Conservation (phyloP, 2,797 vertebrate species). For the Cheirogaleus major region DNA sequence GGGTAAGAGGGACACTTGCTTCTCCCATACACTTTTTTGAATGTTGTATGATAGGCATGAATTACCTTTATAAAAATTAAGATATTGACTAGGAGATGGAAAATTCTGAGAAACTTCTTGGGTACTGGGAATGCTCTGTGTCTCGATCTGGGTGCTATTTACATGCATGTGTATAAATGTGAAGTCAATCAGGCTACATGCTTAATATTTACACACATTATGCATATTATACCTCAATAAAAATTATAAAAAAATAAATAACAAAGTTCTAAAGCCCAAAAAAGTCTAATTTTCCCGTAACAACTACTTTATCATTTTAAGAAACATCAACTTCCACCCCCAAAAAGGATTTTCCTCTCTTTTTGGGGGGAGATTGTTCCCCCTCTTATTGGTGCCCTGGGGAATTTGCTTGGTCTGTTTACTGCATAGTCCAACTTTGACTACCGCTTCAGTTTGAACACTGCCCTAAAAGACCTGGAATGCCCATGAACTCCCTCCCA, state of each 20-base stretch:
- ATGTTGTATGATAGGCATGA: not conserved
- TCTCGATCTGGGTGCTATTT: not conserved
- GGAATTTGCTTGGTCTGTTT: not conserved
- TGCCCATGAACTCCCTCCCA: not conserved
- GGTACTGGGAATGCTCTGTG: not conserved
- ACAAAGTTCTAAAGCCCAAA: not conserved
- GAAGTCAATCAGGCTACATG: not conserved
- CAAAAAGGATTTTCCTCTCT: not conserved
- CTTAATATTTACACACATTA: not conserved
- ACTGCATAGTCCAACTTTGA: not conserved
- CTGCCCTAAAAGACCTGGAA: not conserved
- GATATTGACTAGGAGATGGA: not conserved
- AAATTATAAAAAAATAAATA: not conserved
- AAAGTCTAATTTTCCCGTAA: not conserved
- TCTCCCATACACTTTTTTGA: not conserved
- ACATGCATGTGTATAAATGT: not conserved
- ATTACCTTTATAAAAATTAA: not conserved
- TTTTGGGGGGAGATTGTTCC: not conserved
- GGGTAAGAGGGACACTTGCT: not conserved
- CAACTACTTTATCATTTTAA: not conserved
- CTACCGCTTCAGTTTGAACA: not conserved
- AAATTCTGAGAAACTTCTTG: not conserved
- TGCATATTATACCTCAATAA: not conserved
- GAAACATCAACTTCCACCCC: not conserved
- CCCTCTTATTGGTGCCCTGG: not conserved